These are phyloP conservation scores for Donacobius atricapilla DNA, from an alignment of 2,113 vertebrate genomes.

Conservation along the genomic window DNA sequence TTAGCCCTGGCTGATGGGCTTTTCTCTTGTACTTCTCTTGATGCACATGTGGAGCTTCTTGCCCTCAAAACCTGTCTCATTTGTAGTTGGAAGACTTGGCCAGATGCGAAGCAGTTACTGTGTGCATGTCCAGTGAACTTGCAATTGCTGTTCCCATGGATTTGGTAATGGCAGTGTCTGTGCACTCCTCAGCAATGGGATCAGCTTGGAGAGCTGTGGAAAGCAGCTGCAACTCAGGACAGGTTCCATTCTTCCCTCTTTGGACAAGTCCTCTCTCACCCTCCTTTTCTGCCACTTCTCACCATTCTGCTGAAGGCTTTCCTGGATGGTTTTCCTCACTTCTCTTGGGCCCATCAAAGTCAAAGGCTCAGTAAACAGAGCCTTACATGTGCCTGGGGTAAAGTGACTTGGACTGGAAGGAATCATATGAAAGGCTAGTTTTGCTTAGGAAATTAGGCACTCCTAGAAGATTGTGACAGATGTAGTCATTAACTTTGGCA, in stretches of 20 bases:
- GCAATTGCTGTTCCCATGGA: rapidly evolving
- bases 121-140: background rate
- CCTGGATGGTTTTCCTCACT: background rate
- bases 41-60: background rate
- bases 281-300: background rate
- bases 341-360: background rate
- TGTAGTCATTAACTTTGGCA: background rate
- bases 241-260: background rate
- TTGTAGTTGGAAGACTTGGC: background rate
- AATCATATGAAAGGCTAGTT: background rate
- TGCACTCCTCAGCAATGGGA: background rate
- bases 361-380: background rate
- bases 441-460: background rate
- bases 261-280: background rate
- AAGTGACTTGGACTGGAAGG: background rate
- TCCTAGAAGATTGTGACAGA: background rate
- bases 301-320: background rate
- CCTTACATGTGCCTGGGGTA: background rate
- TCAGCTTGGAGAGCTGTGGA: background rate
- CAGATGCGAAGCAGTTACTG: background rate
- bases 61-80: background rate
- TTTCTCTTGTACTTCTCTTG: background rate
- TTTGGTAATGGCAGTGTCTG: background rate
- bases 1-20: background rate
- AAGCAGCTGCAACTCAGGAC: background rate